Evolutionary conservation across 2,888 invertebrate species (phyloP).

Genomic region (Lamellibrachia columna): DNA sequence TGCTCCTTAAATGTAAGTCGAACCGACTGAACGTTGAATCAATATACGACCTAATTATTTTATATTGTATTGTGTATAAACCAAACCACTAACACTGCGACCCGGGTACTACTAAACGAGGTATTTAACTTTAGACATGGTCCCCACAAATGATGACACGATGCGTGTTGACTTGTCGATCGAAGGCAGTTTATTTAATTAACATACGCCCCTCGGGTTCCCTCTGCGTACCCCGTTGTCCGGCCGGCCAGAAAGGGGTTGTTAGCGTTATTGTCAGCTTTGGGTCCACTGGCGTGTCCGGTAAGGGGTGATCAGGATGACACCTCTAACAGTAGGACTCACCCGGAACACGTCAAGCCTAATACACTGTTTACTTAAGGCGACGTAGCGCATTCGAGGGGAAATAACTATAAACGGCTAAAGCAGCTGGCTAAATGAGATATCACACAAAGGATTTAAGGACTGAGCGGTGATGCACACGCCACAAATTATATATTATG

Average conservation of each 20-base stretch:
- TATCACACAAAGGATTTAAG: background rate
- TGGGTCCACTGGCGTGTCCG: slow-evolving; percentile 5
- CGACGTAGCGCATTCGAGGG: background rate
- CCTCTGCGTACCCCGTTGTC: background rate
- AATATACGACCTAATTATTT: too few species aligned
- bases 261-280: background rate
- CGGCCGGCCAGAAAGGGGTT: background rate
- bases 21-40: too few species aligned
- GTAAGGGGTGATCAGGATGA: background rate
- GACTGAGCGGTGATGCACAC: background rate
- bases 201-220: background rate
- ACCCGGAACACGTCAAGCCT: background rate
- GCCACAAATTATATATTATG: background rate
- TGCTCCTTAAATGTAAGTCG: too few species aligned
- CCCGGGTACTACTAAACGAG: background rate
- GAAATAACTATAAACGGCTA: background rate
- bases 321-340: background rate
- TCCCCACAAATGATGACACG: background rate
- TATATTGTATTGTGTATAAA: background rate
- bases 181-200: slow-evolving; percentile 1
- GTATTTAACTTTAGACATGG: background rate
- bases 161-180: slow-evolving; percentile 12
- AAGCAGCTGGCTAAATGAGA: background rate
- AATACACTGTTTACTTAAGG: background rate
- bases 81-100: background rate